Base-by-base conservation (phyloP, 1,140 invertebrate species). In the Eriocheir sinensis region DNA sequence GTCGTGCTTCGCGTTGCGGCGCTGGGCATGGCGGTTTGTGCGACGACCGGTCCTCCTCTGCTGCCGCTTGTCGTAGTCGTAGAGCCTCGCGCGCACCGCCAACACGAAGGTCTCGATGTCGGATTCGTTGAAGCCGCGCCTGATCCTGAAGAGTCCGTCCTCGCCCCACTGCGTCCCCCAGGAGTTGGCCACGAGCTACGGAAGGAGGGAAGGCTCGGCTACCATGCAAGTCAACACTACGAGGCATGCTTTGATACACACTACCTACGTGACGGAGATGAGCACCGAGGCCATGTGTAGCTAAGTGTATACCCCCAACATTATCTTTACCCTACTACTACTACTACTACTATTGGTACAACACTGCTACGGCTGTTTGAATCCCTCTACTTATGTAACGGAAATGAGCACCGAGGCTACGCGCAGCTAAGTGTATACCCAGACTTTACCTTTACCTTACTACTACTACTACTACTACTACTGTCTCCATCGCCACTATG, bases 141-240 rank as follows among this genome's bases (percentile, higher is more conserved):
- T 95, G 94, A 99, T 99, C 93, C 97, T 97, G 97, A 99, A 99
- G 95, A 98, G 98, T 0, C 98, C 99, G 86, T 98, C 97, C 96
- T 99, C 98, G 12, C 99, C 99, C 99, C 99, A 99, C 60, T 97
- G 97, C 0, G 96, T 95, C 2, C 99, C 99, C 99, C 99, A 99
- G 4, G 98, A 99, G 96, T 99, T 97, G 81, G 98, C 98, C 36
- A 98, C 98, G 96, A 98, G 97, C 99, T 99, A 96, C 89, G 97
- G 97, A 95, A 81, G 21, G n/a, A 93, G 27, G 44, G 36, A 0
- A 86, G 27, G 85, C 27, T 27, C 32, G 36, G 2, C 80, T 36
- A 12, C 0, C 9, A 93, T 41, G 21, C 36, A 0, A 41, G 17
- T 90, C 93, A 17, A 38, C 6, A 95, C 41, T n/a, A 12, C 12